Base-by-base conservation (phyloP, 2,113 vertebrate species). In the Alligator mississippiensis region DNA sequence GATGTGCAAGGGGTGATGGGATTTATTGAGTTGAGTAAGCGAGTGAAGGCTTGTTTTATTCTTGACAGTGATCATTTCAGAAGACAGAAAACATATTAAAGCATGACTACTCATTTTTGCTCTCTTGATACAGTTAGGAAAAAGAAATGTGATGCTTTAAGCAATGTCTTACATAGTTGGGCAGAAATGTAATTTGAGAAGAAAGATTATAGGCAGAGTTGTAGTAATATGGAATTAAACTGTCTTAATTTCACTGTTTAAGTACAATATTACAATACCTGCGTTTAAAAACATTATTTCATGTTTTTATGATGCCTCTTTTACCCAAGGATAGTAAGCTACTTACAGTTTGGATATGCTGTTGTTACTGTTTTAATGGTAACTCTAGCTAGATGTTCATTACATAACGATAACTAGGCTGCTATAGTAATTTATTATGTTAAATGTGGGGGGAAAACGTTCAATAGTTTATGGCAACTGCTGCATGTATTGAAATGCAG, bases 31-130 rank as follows among this genome's bases (percentile, higher is more conserved):
- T 92, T 92, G 80, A 0, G 0, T 55, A 77, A 87, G 54, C 80
- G 58, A 19, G 86, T 78, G 11, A 72, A 94, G 84, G 88, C 95
- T 94, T 88, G 59, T 5, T 93, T 94, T 94, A 76, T 75, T 93
- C 83, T 92, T 68, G 63, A 59, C 79, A 91, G 75, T 18, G 81
- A 94, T 95, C 47, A 2, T 85, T 81, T 82, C 92, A 85, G 91
- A 84, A 81, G 91, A 77, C 22, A 83, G 85, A 76, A 68, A 92
- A 68, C 62, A 14, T 90, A 84, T 78, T 90, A 87, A 87, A 82
- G 60, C 54, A 28, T 47, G 83, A 85, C 75, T 72, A 72, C 59
- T 22, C 13, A 2, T 89, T 94, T 92, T 87, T 90, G 80, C 74
- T 84, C n/a, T 77, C 85, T 70, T 94, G 68, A 87, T 94, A 78